Conservation (phyloP, 2,113 vertebrate species). For the Antigone vipio region DNA sequence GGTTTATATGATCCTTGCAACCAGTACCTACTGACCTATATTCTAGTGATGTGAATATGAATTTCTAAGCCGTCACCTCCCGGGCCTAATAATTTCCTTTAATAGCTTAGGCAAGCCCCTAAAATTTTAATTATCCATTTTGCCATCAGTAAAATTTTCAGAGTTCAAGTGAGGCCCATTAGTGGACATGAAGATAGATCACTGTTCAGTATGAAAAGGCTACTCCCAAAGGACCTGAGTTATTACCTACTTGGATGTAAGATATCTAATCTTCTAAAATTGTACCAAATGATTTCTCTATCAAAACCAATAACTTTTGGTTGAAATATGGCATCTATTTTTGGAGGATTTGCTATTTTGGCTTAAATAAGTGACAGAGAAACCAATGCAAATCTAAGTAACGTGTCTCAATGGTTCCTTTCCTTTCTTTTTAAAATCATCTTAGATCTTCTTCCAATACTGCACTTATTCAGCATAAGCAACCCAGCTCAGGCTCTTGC, state of each 20-base stretch:
- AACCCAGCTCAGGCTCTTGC: not conserved
- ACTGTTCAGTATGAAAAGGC: not conserved
- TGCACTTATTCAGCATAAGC: not conserved
- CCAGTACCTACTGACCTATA: not conserved
- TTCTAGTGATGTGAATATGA: not conserved
- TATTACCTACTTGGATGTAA: not conserved
- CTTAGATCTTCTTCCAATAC: not conserved
- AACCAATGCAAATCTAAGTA: not conserved
- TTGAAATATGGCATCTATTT: not conserved
- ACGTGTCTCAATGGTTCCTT: not conserved
- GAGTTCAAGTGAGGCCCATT: not conserved
- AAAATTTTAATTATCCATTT: slow-evolving; percentile 37
- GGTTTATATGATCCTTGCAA: not conserved
- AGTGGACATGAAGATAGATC: not conserved
- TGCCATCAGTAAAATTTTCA: not conserved
- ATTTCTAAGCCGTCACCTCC: not conserved
- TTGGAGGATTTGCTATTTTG: not conserved
- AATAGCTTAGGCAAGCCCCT: not conserved
- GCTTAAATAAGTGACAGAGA: not conserved
- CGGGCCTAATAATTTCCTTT: not conserved
- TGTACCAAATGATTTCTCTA: not conserved
- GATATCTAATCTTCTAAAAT: not conserved
- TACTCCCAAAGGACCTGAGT: not conserved
- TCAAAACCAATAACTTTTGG: not conserved
- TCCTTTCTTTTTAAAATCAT: not conserved